Evolutionary conservation across 2,888 invertebrate genomes (phyloP).

Genomic region (Dermolepida albohirtum): DNA sequence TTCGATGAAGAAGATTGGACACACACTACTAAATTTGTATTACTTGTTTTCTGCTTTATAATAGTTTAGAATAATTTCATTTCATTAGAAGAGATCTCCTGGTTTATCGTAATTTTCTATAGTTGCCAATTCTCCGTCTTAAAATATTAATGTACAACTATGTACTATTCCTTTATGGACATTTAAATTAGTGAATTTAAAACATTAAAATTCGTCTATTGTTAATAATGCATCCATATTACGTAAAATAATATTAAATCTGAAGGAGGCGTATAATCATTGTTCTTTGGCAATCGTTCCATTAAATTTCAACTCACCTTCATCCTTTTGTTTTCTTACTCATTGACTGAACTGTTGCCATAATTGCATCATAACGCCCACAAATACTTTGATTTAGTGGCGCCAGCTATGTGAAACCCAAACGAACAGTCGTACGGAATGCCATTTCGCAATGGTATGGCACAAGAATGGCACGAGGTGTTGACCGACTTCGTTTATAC

Average conservation of each 20-base stretch:
- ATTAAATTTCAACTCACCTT: constrained; percentile 5
- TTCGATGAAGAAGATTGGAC: background rate
- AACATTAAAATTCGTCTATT: too few species aligned
- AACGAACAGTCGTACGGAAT: constrained; percentile 1
- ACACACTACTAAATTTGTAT: background rate
- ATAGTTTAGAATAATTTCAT: too few species aligned
- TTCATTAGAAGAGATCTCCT: too few species aligned
- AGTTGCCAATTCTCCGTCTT: too few species aligned
- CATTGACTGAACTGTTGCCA: constrained; percentile 12
- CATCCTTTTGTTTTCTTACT: constrained; percentile 15
- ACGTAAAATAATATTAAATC: background rate
- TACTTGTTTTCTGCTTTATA: too few species aligned
- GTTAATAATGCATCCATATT: too few species aligned
- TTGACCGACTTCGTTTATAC: too few species aligned
- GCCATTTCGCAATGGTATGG: constrained; percentile 13
- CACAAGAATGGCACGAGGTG: too few species aligned
- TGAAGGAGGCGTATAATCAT: background rate
- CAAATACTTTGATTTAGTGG: constrained; percentile 3
- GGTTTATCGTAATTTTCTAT: too few species aligned
- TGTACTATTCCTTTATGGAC: too few species aligned
- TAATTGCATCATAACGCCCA: constrained; percentile 17
- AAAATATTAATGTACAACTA: too few species aligned
- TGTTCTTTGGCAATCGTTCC: constrained; percentile 24
- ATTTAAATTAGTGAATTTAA: too few species aligned
- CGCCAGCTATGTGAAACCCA: background rate